A percentile compares a stretch with the other conserved stretches of the same genome.
Evolutionary conservation across 2,113 vertebrate species (phyloP).

Genomic region (Tachysurus vachellii): DNA sequence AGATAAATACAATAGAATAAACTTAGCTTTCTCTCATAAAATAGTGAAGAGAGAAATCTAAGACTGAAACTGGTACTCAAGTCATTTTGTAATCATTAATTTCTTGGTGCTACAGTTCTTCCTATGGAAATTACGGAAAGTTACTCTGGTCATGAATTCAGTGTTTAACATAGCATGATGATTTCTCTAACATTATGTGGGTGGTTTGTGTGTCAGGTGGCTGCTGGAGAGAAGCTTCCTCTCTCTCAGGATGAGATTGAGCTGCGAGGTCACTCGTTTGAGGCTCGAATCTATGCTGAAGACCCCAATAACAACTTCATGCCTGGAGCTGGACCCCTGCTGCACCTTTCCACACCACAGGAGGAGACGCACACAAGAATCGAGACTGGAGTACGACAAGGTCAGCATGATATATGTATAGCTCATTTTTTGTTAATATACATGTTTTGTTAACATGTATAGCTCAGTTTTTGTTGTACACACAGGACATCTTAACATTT

Average conservation of each 20-base stretch:
- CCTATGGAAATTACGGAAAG: not conserved
- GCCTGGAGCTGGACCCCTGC: conserved; percentile 87
- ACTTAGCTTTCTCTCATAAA: not conserved
- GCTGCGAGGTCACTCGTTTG: conserved; percentile 89
- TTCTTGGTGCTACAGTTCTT: not conserved
- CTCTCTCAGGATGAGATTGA: conserved; percentile 88
- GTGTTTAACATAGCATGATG: not conserved
- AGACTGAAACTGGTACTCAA: not conserved
- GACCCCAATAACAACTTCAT: conserved; percentile 91
- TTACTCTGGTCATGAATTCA: not conserved
- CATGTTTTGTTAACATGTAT: not conserved
- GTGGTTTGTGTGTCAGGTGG: conserved; percentile 76
- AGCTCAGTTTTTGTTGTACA: too few species aligned
- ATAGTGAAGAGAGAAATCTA: not conserved
- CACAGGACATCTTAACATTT: not conserved
- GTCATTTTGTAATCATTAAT: not conserved
- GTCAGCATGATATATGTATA: conserved; percentile 63
- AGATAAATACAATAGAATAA: not conserved
- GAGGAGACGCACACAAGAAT: conserved; percentile 81
- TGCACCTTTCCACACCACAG: conserved; percentile 87
- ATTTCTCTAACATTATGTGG: not conserved
- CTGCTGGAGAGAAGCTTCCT: conserved; percentile 91
- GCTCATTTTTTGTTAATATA: not conserved
- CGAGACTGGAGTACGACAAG: conserved; percentile 94
- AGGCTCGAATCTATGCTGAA: conserved; percentile 96